These are phyloP conservation scores for Temnothorax unifasciatus DNA, from an alignment of 2,888 invertebrate species.

Conservation along the genomic window DNA sequence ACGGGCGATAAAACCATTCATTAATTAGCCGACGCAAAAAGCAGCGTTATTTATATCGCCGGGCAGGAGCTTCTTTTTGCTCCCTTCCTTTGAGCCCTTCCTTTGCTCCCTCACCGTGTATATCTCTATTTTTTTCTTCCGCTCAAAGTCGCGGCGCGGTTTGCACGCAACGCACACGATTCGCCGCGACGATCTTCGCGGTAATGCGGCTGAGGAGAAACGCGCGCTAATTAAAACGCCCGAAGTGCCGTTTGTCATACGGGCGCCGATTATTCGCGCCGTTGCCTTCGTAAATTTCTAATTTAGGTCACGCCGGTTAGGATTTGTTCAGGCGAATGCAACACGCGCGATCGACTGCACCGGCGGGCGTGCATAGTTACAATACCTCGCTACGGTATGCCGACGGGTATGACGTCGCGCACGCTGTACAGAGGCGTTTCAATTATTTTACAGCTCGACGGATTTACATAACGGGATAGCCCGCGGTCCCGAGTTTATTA, in stretches of 20 bases:
- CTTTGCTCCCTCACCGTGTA: not conserved
- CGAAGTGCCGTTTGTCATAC: constrained; percentile 20
- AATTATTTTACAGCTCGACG: constrained; percentile 60
- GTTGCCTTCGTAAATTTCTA: constrained; percentile 56
- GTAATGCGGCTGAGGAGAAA: not conserved
- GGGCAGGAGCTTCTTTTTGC: not conserved
- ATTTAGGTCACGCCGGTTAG: constrained; percentile 17
- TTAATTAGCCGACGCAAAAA: constrained; percentile 46
- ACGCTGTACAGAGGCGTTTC: constrained; percentile 23
- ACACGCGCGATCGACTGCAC: constrained; percentile 10
- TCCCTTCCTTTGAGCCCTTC: too few species aligned
- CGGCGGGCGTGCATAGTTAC: not conserved
- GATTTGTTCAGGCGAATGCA: constrained; percentile 32
- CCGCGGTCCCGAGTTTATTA: constrained; percentile 32
- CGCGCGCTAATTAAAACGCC: constrained; percentile 40
- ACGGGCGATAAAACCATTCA: constrained; percentile 30
- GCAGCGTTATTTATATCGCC: constrained; percentile 31
- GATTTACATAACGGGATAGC: constrained; percentile 58
- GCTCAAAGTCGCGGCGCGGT: not conserved
- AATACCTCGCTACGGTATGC: constrained; percentile 7
- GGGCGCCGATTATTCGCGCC: constrained; percentile 45
- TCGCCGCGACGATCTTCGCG: not conserved
- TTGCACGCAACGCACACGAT: not conserved
- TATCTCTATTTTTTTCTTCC: not conserved
- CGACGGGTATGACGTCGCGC: not conserved